Evolutionary conservation across 2,888 invertebrate genomes (phyloP), one percentile per base, ranked within the genome.

Genomic region (Cenopis cana): DNA sequence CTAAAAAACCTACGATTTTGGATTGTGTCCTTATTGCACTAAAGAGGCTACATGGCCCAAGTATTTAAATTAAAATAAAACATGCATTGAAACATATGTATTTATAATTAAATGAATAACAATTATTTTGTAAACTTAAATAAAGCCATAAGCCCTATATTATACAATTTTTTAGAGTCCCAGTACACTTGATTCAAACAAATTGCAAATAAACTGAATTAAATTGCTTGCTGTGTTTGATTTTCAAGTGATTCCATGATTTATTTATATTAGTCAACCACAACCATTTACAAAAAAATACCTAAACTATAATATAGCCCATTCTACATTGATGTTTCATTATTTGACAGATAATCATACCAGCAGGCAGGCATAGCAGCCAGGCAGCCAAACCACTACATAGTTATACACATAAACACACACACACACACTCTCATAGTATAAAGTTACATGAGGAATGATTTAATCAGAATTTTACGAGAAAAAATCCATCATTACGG

Each of bases 241-340:
- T n/a, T n/a, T 46, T 46, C 6, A 14, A 14, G 14, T 41, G 14
- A 41, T n/a, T 46, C n/a, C n/a, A 56, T n/a, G 5, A 56, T 11
- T 24, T 5, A 33, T 56, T 9, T n/a, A n/a, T n/a, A n/a, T n/a
- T n/a, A 33, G 10, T 10, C n/a, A 33, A 17, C 57, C 57, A 38
- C 36, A 38, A 57, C 57, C 57, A 12, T 38, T 57, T 36, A 36
- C 11, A 57, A 38, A 36, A 36, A 12, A 38, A 38, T 33, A 57
- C 33, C 55, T 57, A 18, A 57, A 18, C 8, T 36, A 36, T n/a
- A n/a, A n/a, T n/a, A n/a, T 17, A 36, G 17, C 18, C 2, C 17
- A 46, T n/a, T n/a, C 46, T 46, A 46, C n/a, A 46, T 46, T n/a
- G 14, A 46, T 8, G 12, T 46, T 41, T 46, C n/a, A 46, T 14